A percentile compares a stretch with the other conserved stretches of the same genome.
Evolutionary conservation across 2,888 invertebrate species (phyloP).

Genomic region (Tetragonula carbonaria): DNA sequence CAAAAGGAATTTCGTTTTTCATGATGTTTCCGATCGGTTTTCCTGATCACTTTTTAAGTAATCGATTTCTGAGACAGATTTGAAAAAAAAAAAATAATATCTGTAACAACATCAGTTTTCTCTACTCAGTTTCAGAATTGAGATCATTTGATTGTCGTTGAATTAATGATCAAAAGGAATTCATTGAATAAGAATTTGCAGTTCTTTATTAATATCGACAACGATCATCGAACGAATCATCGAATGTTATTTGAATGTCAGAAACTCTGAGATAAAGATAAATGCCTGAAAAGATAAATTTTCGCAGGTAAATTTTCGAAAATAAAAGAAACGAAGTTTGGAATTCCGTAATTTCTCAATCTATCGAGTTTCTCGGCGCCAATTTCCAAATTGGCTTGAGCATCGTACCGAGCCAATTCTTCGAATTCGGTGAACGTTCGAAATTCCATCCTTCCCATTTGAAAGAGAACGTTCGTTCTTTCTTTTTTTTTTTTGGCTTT

Average conservation of each 20-base stretch:
- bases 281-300: too few species aligned
- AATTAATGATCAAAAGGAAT: too few species aligned
- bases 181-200: too few species aligned
- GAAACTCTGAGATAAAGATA: too few species aligned
- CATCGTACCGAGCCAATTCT: too few species aligned
- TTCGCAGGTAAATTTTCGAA: too few species aligned
- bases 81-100: background rate
- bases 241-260: too few species aligned
- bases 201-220: too few species aligned
- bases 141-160: too few species aligned
- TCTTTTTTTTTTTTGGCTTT: background rate
- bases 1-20: background rate
- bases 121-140: background rate
- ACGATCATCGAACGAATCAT: too few species aligned
- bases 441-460: background rate
- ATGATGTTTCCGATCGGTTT: background rate
- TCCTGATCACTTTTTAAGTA: background rate
- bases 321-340: too few species aligned
- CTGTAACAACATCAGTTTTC: background rate
- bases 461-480: constrained; percentile 21
- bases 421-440: background rate
- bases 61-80: background rate
- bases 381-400: background rate
- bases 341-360: too few species aligned
- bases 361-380: background rate